Conservation (phyloP, 2,888 invertebrate species). For the Sclerodermus sp. region DNA sequence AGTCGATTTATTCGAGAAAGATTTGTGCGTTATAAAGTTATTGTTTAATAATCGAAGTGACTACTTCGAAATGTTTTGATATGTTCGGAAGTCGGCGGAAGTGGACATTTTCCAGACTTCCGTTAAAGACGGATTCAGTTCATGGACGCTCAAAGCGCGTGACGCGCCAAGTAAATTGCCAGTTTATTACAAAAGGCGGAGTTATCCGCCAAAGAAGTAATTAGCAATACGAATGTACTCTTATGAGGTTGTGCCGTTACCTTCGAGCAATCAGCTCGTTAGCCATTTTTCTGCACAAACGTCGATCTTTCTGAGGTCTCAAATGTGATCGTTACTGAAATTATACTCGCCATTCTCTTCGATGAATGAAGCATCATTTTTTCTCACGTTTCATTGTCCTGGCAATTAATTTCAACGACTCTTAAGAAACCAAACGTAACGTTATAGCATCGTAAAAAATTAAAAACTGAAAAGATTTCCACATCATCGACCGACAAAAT, state of each 20-base stretch:
- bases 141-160: constrained; percentile 41
- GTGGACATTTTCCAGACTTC: constrained; percentile 31
- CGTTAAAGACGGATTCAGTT: constrained; percentile 42
- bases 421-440: too few species aligned
- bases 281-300: constrained; percentile 14
- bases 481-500: too few species aligned
- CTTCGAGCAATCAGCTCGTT: constrained; percentile 27
- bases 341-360: too few species aligned
- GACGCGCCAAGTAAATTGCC: constrained; percentile 39
- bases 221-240: constrained; percentile 43
- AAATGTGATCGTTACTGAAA: too few species aligned
- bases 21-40: background rate
- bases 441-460: too few species aligned
- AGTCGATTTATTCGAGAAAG: background rate
- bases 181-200: constrained; percentile 42
- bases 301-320: too few species aligned
- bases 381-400: too few species aligned
- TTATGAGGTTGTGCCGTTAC: constrained; percentile 31
- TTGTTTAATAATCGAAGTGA: background rate
- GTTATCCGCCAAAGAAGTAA: constrained; percentile 38
- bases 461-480: too few species aligned
- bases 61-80: too few species aligned
- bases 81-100: constrained; percentile 15
- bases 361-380: too few species aligned
- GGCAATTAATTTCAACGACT: too few species aligned